Percentiles rank a stretch among this genome's conserved stretches.
Evolutionary conservation across 1,140 invertebrate species (phyloP).

Genomic region (Hesperophylax magnus): DNA sequence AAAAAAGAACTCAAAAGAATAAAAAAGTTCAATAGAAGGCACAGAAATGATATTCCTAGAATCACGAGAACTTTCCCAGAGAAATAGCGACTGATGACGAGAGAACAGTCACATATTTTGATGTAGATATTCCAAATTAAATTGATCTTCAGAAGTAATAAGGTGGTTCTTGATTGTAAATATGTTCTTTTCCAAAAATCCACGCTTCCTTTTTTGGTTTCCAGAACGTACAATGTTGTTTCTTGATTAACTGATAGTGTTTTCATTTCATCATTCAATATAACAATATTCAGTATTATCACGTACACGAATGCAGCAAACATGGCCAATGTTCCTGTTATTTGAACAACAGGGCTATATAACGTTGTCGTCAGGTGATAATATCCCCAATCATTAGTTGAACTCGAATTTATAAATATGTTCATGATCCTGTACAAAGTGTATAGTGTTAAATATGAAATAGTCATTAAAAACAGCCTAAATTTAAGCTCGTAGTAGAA

Average conservation of each 20-base stretch:
- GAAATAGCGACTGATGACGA: slow-evolving; percentile 17
- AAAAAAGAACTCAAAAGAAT: neutral
- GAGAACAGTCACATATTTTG: slow-evolving; percentile 1
- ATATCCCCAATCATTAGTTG: neutral
- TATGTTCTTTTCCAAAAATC: neutral
- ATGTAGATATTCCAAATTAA: slow-evolving; percentile 16
- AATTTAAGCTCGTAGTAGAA: neutral
- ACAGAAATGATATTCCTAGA: slow-evolving; percentile 6
- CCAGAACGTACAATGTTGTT: neutral
- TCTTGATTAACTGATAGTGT: neutral
- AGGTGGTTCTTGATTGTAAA: neutral
- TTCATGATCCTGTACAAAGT: neutral
- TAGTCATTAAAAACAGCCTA: neutral
- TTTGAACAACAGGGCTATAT: neutral
- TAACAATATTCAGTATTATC: neutral
- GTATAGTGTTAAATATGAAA: neutral
- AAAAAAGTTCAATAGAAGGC: neutral
- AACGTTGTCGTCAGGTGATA: neutral
- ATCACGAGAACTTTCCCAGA: slow-evolving; percentile 2
- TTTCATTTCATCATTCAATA: neutral
- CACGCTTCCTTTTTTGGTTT: neutral
- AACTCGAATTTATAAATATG: neutral
- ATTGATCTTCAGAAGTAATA: neutral
- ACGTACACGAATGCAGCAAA: neutral
- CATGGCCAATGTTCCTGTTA: neutral